Conservation (phyloP, 1,140 invertebrate genomes). For the Drosophila pallidifrons region DNA sequence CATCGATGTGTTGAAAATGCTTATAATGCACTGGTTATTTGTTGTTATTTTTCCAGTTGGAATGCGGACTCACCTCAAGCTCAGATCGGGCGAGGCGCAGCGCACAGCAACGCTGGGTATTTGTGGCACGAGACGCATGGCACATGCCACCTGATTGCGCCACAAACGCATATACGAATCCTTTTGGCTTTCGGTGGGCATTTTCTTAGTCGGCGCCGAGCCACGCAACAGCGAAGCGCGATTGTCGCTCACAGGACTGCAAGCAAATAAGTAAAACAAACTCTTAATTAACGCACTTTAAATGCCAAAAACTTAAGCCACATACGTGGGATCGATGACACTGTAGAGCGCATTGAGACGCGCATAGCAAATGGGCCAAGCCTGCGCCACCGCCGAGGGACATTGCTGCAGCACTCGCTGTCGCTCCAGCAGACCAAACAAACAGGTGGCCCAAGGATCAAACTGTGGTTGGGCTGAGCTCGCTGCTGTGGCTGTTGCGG, state of each 20-base stretch:
- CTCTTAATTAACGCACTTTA: neutral
- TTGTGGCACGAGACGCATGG: conserved; percentile 96
- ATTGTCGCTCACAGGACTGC: conserved; percentile 97
- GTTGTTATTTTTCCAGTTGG: neutral
- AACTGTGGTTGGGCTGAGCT: conserved; percentile 75
- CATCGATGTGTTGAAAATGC: conserved; percentile 25
- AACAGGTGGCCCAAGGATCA: conserved; percentile 95
- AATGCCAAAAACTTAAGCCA: neutral
- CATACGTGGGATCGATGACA: conserved; percentile 97
- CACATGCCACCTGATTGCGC: conserved; percentile 98
- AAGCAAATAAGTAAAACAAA: conserved; percentile 62
- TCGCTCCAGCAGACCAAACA: conserved; percentile 93
- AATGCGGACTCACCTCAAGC: conserved; percentile 89
- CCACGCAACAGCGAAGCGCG: conserved; percentile 95
- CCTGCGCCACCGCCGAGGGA: conserved; percentile 93
- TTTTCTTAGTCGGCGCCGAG: conserved; percentile 91
- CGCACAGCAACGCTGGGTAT: conserved; percentile 92
- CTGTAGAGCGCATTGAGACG: conserved; percentile 95
- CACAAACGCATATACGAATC: conserved; percentile 96
- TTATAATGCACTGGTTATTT: neutral
- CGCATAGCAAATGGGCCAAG: conserved; percentile 98
- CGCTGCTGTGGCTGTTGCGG: conserved; percentile 35
- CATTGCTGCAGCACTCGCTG: conserved; percentile 92
- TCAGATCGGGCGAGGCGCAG: conserved; percentile 96
- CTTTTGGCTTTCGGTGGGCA: conserved; percentile 90